A percentile compares a stretch with the other conserved stretches of the same genome.
Evolutionary conservation across 2,113 vertebrate genomes (phyloP).

Genomic region (Symphodus melops): DNA sequence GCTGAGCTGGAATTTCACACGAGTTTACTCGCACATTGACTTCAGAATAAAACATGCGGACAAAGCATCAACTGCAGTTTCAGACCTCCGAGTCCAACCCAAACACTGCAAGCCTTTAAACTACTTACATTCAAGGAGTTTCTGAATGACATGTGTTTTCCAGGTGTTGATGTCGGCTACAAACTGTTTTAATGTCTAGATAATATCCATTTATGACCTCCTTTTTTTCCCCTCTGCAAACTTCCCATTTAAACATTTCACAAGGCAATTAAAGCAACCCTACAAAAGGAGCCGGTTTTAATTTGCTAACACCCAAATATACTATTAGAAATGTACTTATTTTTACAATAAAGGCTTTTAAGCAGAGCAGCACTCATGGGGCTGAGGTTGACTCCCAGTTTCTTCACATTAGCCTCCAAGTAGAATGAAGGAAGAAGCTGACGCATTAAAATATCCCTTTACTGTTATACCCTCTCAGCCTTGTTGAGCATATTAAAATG

Average conservation of each 20-base stretch:
- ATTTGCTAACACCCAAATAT: not conserved
- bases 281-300: not conserved
- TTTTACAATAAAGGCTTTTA: conserved; percentile 35
- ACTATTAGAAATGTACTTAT: conserved; percentile 30
- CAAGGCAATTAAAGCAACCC: not conserved
- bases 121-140: conserved; percentile 18
- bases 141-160: conserved; percentile 61
- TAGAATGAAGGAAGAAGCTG: conserved; percentile 24
- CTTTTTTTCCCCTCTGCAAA: conserved; percentile 42
- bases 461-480: not conserved
- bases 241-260: conserved; percentile 37
- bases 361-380: conserved; percentile 41
- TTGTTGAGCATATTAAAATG: not conserved
- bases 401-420: conserved; percentile 41
- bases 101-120: conserved; percentile 19
- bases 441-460: conserved; percentile 23
- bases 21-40: not conserved
- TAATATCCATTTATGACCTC: conserved; percentile 55
- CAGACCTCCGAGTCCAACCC: conserved; percentile 16
- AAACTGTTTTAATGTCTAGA: conserved; percentile 63
- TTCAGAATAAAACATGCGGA: conserved; percentile 3
- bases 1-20: not conserved
- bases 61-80: conserved; percentile 8
- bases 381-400: conserved; percentile 67
- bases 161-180: conserved; percentile 58